Evolutionary conservation across 2,113 vertebrate genomes (phyloP), one percentile per base, ranked within the genome.

Genomic region (Anhinga rufa): DNA sequence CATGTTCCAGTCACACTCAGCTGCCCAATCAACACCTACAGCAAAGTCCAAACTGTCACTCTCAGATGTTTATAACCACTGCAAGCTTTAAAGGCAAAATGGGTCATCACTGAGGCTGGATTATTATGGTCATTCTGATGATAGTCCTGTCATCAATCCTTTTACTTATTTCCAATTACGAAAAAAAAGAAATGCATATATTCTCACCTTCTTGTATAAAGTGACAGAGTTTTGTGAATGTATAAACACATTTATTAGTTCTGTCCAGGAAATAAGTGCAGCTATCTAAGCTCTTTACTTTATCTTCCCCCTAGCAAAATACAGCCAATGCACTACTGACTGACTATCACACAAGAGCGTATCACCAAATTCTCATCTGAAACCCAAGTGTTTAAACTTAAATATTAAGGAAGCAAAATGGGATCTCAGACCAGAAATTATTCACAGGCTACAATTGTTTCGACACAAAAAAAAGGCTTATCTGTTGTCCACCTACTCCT

Each of bases 1-100:
- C 61, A 88, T 5, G 12, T 82, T 93, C 66, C 74, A 95, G 88
- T 95, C 96, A 96, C 49, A 49, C 52, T 82, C 61, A 88, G 54
- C 76, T 42, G 20, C 34, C 42, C 70, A 32, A 42, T 6, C 62
- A 76, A 80, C 68, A 80, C 69, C 69, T 66, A 55, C n/a, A 77
- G 40, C 90, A 77, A 86, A 17, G 48, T 77, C 70, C 51, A 77
- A 93, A 77, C 24, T 36, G 54, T 24, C 48, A 22, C 40, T 87
- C 64, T 65, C 81, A 58, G 77, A 46, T 18, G 34, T 38, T 89
- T 88, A 75, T 19, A 86, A 66, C 15, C 28, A 60, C 36, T 18
- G 19, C 22, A 77, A 85, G 58, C 58, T 66, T 66, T 15, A 72
- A 12, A 65, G 26, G 57, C 44, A 72, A 71, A 93, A 71, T 2